A percentile compares a stretch with the other conserved stretches of the same genome.
Evolutionary conservation across 1,140 invertebrate species (phyloP).

Genomic region (Chrysomallon squamiferum): DNA sequence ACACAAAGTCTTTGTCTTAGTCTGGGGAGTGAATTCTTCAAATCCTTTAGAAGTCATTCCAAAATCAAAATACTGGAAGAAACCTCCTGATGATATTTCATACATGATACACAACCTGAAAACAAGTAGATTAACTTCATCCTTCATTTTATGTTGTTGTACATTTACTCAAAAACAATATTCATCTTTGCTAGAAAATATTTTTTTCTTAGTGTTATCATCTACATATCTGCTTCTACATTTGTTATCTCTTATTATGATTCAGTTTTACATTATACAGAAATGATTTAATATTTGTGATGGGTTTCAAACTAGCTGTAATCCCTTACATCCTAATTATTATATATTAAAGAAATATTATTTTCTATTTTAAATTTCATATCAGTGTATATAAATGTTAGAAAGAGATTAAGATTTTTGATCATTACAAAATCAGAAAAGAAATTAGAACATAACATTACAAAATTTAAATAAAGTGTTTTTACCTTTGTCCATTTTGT

Average conservation of each 20-base stretch:
- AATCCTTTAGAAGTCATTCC: background rate
- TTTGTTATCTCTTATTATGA: background rate
- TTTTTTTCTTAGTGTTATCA: background rate
- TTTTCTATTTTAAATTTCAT: background rate
- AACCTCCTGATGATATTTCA: background rate
- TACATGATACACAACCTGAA: background rate
- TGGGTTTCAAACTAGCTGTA: no score
- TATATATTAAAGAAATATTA: background rate
- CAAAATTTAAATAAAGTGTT: background rate
- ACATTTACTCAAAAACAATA: background rate
- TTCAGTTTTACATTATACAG: background rate
- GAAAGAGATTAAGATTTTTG: background rate
- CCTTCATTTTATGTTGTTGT: background rate
- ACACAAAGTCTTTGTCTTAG: background rate
- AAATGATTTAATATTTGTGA: background rate
- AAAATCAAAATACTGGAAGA: background rate
- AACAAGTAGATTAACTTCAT: background rate
- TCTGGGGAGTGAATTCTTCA: background rate
- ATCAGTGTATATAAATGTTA: background rate
- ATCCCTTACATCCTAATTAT: no score
- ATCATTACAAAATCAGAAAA: background rate
- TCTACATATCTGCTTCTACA: no score
- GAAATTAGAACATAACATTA: no score
- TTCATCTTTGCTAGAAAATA: background rate
- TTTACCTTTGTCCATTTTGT: background rate